Conservation (phyloP, 1,140 invertebrate species). For the Centruroides sculpturatus region DNA sequence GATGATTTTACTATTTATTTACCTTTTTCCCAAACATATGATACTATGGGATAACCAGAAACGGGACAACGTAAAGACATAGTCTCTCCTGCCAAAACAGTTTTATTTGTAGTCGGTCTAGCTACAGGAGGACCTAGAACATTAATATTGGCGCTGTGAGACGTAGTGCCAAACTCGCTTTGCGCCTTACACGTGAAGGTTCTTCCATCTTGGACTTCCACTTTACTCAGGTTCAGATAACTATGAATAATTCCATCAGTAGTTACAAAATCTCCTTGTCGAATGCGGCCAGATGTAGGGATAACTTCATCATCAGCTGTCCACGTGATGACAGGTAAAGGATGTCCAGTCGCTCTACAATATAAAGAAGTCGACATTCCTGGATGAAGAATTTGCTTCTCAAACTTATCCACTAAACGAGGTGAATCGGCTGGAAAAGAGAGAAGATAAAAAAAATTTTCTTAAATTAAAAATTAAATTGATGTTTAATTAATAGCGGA, state of each 20-base stretch:
- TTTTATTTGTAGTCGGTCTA: conserved; percentile 15
- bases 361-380: conserved; percentile 46
- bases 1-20: not conserved
- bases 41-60: conserved; percentile 27
- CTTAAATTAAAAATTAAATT: too few relatives aligned
- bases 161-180: conserved; percentile 14
- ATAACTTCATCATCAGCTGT: conserved; percentile 15
- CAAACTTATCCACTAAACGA: conserved; percentile 59
- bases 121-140: conserved; percentile 16
- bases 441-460: too few relatives aligned
- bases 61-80: conserved; percentile 28
- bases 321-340: conserved; percentile 21
- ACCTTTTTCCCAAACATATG: conserved; percentile 15
- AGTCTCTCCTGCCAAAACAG: conserved; percentile 24
- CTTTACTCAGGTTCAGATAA: conserved; percentile 61
- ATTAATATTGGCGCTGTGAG: conserved; percentile 12
- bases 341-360: conserved; percentile 19
- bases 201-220: conserved; percentile 33
- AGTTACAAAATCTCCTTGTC: conserved; percentile 20
- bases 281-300: conserved; percentile 12
- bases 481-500: too few relatives aligned
- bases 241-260: conserved; percentile 51
- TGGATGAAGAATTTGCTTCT: conserved; percentile 64
- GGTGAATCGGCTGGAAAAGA: conserved; percentile 56
- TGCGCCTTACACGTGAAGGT: conserved; percentile 18